Base-by-base conservation (phyloP, 2,888 invertebrate genomes). In the Cerceris rybyensis region DNA sequence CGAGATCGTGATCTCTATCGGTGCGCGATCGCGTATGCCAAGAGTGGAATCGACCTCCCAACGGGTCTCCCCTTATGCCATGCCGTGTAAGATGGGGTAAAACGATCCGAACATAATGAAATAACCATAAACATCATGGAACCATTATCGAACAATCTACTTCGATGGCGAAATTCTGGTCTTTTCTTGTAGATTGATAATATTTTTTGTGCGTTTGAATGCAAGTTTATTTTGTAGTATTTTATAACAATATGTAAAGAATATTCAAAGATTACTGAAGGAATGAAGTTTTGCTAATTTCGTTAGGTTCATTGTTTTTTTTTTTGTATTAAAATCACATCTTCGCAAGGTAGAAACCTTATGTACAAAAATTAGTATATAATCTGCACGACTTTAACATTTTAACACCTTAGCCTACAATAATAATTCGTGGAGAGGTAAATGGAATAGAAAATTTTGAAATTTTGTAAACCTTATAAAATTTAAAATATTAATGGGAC, bases 1-100 rank as follows among this genome's bases (percentile, higher is more conserved):
- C n/a, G 39, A 66, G 78, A 88, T 85, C 87, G 64, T 70, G 88
- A 89, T 89, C 80, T 60, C 75, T 88, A 89, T 89, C 89, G 66
- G 58, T 13, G 52, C 54, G 58, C 57, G 65, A 64, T 68, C 75
- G 59, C 52, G 71, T 69, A 70, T 70, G 46, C 50, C 57, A 39
- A 28, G 70, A 11, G 42, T 55, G 60, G 67, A 66, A 66, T 76
- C 83, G 86, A 87, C 81, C 78, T 80, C 81, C 77, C 82, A 83
- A 70, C 73, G 9, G 77, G 75, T 70, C 43, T 69, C 65, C 66
- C 55, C 43, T 63, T 63, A 59, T 64, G 68, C 49, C 57, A 63
- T 58, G 60, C 58, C 65, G 50, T 73, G 54, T 70, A 74, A 71
- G 61, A 79, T 16, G 63, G 72, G 64, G 52, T 66, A 69, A 75